These are phyloP conservation scores for Piprites chloris DNA, from an alignment of 2,113 vertebrate species.

Conservation along the genomic window DNA sequence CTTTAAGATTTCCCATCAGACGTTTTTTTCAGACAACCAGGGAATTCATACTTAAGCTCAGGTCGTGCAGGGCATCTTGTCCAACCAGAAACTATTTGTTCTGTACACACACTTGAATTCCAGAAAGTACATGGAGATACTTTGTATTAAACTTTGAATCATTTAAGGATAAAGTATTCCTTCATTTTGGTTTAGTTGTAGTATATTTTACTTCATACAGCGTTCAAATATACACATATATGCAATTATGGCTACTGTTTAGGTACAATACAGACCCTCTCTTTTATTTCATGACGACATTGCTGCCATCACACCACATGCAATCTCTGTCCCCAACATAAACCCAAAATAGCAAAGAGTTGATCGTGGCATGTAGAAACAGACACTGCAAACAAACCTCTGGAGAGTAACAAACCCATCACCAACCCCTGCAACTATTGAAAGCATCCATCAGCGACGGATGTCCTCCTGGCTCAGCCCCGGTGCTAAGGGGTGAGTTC, in stretches of 20 bases:
- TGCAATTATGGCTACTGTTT: background rate
- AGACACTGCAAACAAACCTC: background rate
- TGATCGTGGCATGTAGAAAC: background rate
- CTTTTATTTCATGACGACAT: background rate
- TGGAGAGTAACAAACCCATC: background rate
- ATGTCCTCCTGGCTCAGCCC: background rate
- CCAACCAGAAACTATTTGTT: background rate
- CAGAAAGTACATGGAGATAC: background rate
- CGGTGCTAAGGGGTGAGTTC: accelerated
- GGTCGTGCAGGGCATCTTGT: background rate
- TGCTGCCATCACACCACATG: accelerated
- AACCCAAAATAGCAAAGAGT: background rate
- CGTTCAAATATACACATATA: background rate
- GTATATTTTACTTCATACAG: background rate
- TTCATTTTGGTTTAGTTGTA: background rate
- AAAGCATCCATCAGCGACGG: background rate
- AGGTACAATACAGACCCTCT: background rate
- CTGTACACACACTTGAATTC: background rate
- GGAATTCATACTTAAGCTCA: background rate
- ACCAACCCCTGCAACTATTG: background rate
- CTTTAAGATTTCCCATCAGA: background rate
- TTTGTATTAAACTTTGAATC: background rate
- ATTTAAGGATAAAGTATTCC: background rate
- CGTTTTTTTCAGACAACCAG: background rate
- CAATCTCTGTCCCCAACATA: background rate